phyloP scores from a whole-genome alignment of 2,113 vertebrate species.

The Phodopus roborovskii region DNA sequence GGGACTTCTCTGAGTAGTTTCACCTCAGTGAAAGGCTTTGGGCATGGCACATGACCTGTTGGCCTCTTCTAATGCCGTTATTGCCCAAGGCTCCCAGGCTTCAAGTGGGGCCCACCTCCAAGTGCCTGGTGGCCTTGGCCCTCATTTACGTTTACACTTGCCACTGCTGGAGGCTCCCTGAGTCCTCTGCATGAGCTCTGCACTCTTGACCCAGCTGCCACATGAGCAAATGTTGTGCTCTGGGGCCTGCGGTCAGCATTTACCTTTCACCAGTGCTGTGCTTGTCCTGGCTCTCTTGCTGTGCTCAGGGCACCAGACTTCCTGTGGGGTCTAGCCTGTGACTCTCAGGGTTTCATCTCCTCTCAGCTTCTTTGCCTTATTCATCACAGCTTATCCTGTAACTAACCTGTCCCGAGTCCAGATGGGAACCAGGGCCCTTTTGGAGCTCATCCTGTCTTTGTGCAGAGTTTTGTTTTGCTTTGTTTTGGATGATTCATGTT shows the following conservation, averaged over 20 bases:
- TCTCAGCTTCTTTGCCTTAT: not conserved
- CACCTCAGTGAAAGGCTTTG: constrained; percentile 5
- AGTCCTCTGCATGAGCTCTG: constrained; percentile 60
- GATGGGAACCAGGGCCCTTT: not conserved
- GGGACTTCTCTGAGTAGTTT: not conserved
- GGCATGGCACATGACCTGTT: not conserved
- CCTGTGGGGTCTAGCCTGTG: constrained; percentile 15
- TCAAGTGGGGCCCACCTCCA: not conserved
- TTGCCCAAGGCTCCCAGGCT: constrained; percentile 5
- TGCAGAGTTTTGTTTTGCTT: not conserved
- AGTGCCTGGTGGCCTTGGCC: constrained; percentile 11
- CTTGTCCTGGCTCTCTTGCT: not conserved
- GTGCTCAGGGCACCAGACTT: constrained; percentile 31
- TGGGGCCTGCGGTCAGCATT: not conserved
- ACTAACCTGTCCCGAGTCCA: constrained; percentile 28
- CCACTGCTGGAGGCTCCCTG: constrained; percentile 62
- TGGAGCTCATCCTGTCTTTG: not conserved
- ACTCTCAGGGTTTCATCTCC: constrained; percentile 65
- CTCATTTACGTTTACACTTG: constrained; percentile 77
- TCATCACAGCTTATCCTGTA: not conserved
- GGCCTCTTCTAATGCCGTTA: not conserved
- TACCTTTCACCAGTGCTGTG: not conserved
- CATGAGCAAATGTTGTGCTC: not conserved
- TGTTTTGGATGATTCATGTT: not conserved
- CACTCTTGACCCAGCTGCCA: not conserved